These are phyloP conservation scores for Strigamia maritima DNA, from an alignment of 2,888 invertebrate species.

Conservation along the genomic window DNA sequence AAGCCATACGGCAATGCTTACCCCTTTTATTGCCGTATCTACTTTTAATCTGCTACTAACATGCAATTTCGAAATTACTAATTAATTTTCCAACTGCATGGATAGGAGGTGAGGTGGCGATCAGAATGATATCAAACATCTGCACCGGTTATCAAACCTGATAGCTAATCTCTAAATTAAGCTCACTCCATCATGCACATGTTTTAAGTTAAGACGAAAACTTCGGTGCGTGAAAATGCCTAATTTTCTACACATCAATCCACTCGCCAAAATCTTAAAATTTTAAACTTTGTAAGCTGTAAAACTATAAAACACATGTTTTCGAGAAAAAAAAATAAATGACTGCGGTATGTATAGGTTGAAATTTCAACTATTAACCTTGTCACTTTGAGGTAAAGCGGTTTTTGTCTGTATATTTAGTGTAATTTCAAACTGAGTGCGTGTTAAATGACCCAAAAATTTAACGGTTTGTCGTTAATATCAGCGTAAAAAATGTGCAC, in stretches of 20 bases:
- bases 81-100: neutral
- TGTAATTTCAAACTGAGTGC: neutral
- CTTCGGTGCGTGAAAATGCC: neutral
- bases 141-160: neutral
- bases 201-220: neutral
- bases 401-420: neutral
- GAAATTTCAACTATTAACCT: no score
- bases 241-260: neutral
- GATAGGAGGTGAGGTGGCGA: neutral
- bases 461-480: neutral
- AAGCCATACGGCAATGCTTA: neutral
- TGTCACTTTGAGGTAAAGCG: neutral
- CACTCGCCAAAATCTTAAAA: neutral
- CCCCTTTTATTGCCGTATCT: neutral
- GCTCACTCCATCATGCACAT: neutral
- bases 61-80: neutral
- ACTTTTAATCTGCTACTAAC: conserved; percentile 5
- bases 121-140: conserved; percentile 4
- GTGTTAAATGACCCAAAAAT: neutral
- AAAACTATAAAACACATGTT: neutral
- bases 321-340: neutral
- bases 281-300: no score
- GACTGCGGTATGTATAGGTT: neutral
- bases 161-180: conserved; percentile 5
- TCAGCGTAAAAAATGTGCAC: neutral